Conservation (phyloP, 2,888 invertebrate genomes). For the Allygus modestus region DNA sequence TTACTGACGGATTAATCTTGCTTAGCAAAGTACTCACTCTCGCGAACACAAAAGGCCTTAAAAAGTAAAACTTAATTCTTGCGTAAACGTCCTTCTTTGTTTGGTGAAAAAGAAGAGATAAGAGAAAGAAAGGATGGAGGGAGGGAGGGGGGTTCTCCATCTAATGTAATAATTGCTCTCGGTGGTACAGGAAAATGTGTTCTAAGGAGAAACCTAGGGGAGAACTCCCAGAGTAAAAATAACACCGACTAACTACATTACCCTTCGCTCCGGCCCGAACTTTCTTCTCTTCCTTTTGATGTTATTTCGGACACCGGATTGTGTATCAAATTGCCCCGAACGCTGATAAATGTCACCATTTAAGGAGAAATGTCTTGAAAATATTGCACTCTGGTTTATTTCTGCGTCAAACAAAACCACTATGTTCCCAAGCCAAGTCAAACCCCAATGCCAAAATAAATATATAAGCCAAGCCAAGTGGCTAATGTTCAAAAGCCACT, state of each 20-base stretch:
- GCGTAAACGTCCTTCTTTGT: background rate
- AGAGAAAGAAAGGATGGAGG: background rate
- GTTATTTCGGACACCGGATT: constrained; percentile 14
- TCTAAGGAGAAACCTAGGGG: constrained; percentile 9
- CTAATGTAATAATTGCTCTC: constrained; percentile 34
- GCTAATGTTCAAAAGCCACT: no score
- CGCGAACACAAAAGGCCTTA: no score
- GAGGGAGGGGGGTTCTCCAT: background rate
- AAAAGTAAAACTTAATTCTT: background rate
- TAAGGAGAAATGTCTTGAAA: no score
- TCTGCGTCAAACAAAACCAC: no score
- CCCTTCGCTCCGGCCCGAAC: background rate
- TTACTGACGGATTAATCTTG: no score
- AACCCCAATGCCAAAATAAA: no score
- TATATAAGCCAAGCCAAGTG: no score
- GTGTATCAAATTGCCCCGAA: background rate
- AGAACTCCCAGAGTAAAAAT: constrained; percentile 25
- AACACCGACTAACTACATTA: constrained; percentile 43
- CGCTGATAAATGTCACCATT: background rate
- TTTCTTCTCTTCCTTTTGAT: background rate
- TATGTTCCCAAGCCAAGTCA: no score
- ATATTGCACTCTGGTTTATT: no score
- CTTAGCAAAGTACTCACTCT: no score
- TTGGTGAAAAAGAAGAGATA: constrained; percentile 1
- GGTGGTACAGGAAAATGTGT: constrained; percentile 19